Conservation (phyloP, 1,140 invertebrate species). For the Idris sp. region DNA sequence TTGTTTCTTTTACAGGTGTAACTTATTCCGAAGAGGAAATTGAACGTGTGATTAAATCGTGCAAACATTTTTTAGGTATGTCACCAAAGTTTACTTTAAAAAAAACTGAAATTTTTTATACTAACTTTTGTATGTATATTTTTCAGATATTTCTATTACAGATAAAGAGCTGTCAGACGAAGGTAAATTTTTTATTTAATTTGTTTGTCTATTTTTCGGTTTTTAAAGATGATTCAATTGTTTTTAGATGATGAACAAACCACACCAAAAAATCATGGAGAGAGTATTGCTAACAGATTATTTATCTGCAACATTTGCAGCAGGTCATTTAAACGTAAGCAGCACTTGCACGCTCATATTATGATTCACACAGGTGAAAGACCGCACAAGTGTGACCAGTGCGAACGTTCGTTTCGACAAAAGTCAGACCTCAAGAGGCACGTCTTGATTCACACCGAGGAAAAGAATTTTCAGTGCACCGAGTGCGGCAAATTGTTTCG, state of each 20-base stretch:
- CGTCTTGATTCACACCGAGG: background rate
- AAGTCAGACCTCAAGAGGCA: conserved; percentile 25
- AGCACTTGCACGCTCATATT: conserved; percentile 6
- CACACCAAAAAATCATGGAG: background rate
- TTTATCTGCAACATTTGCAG: background rate
- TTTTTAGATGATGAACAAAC: background rate
- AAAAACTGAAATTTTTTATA: too few relatives aligned
- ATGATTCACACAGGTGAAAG: conserved; percentile 21
- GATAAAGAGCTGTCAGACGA: too few relatives aligned
- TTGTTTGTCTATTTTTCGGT: too few relatives aligned
- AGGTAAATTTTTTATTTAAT: too few relatives aligned
- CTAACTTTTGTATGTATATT: too few relatives aligned
- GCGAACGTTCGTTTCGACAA: conserved; percentile 8
- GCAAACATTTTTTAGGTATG: background rate
- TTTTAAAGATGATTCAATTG: background rate
- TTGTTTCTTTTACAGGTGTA: background rate
- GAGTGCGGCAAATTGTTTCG: conserved; percentile 12
- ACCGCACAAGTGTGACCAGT: conserved; percentile 10
- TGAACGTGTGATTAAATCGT: background rate
- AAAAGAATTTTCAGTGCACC: conserved; percentile 3
- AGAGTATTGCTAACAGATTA: too few relatives aligned
- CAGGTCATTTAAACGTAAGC: conserved; percentile 7
- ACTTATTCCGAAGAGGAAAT: background rate
- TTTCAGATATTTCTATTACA: background rate
- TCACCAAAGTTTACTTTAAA: too few relatives aligned